Evolutionary conservation across 2,113 vertebrate species (phyloP).

Genomic region (Neoarius graeffei): DNA sequence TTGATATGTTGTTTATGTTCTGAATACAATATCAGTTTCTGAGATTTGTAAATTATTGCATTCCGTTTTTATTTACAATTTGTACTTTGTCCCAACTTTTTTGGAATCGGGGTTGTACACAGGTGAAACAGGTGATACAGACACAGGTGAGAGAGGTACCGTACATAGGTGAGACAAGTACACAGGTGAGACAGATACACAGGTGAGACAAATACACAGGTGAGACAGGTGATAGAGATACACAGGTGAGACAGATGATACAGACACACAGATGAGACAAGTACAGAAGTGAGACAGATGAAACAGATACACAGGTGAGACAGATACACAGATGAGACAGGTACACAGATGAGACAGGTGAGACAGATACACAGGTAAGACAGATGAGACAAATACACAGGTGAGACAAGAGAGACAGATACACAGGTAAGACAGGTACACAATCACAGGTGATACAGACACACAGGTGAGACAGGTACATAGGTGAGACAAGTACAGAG

Average conservation of each 20-base stretch:
- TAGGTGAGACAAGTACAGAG: background rate
- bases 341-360: background rate
- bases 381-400: background rate
- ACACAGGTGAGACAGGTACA: background rate
- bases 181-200: too few species aligned
- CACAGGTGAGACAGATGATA: background rate
- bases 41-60: too few species aligned
- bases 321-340: background rate
- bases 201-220: too few species aligned
- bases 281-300: background rate
- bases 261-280: background rate
- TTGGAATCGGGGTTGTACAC: too few species aligned
- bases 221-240: background rate
- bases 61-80: too few species aligned
- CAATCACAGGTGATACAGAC: background rate
- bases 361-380: background rate
- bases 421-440: background rate
- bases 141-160: too few species aligned
- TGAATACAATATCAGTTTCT: too few species aligned
- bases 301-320: background rate
- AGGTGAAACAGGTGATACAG: too few species aligned
- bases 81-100: too few species aligned
- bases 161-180: too few species aligned
- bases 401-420: background rate
- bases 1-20: too few species aligned